Evolutionary conservation across 2,797 vertebrate genomes (phyloP), one percentile per base, ranked within the genome.

Genomic region (Coracias cyanogaster): DNA sequence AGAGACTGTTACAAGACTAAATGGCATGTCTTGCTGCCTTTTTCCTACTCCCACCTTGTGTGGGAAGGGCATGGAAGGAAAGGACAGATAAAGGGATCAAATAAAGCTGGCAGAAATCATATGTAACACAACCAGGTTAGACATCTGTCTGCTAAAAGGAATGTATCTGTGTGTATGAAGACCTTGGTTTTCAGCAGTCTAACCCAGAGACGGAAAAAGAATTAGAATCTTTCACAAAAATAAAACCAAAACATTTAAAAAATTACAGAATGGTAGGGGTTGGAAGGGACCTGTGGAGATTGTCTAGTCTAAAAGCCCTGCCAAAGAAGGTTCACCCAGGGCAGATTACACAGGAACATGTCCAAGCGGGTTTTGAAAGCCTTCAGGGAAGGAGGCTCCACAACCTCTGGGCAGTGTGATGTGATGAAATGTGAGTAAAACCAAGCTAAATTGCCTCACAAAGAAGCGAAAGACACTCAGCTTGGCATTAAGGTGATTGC

Each of bases 101-200:
- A 64, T 72, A 45, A 48, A 89, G 55, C 26, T 77, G 52, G 9
- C 28, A 64, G 77, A 69, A 80, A 54, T 18, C 37, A 10, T n/a
- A 12, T 0, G 4, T 54, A 62, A 74, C 24, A 14, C 12, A 22
- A 19, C 11, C 0, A 0, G 22, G 3, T 61, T 65, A 43, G 49
- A 57, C 62, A 79, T 54, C 28, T 48, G 9, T 45, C 41, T 81
- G 19, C n/a, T 49, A 6, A 72, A 69, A 76, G 11, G 10, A 86
- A 28, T 61, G 3, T 35, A 13, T 66, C 18, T 71, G 19, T 43
- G 31, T 3, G 3, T 12, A 62, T 79, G 66, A 73, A 76, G 69
- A 13, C 24, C 74, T 84, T 17, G 26, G 33, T 24, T 65, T 78
- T 90, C 45, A 83, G 15, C 28, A 74, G 17, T 71, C 31, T 71